These are phyloP conservation scores for Ammospiza nelsoni DNA, from an alignment of 2,113 vertebrate genomes.

Conservation along the genomic window DNA sequence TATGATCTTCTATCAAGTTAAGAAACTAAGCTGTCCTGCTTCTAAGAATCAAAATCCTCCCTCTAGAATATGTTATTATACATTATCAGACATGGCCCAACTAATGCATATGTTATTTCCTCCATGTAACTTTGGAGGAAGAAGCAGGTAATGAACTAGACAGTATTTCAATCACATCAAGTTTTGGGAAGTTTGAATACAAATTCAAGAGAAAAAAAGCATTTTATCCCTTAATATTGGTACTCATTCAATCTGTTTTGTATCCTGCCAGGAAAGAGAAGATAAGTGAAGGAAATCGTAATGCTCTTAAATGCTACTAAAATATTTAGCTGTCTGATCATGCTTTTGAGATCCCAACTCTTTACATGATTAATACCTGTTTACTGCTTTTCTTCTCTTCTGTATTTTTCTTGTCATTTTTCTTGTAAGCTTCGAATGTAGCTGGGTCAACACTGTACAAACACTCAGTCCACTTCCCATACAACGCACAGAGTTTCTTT, in stretches of 20 bases:
- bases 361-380: slow-evolving; percentile 74
- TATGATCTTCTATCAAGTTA: neutral
- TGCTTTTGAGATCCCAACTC: neutral
- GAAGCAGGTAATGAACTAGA: neutral
- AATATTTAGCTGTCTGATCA: neutral
- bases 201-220: neutral
- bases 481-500: slow-evolving; percentile 91
- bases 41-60: neutral
- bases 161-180: neutral
- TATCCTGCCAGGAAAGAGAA: neutral
- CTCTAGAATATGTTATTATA: neutral
- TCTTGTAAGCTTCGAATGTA: slow-evolving; percentile 89
- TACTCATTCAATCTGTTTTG: neutral
- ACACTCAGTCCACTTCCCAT: slow-evolving; percentile 98
- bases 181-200: neutral
- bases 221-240: neutral
- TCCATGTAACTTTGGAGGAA: neutral
- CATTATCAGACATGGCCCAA: neutral
- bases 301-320: neutral
- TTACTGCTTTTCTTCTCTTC: slow-evolving; percentile 92
- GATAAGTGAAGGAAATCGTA: neutral
- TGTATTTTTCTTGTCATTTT: slow-evolving; percentile 87
- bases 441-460: slow-evolving; percentile 88
- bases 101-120: neutral
- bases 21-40: neutral